Evolutionary conservation across 2,113 vertebrate species (phyloP), one percentile per base, ranked within the genome.

Genomic region (Peromyscus polionotus): DNA sequence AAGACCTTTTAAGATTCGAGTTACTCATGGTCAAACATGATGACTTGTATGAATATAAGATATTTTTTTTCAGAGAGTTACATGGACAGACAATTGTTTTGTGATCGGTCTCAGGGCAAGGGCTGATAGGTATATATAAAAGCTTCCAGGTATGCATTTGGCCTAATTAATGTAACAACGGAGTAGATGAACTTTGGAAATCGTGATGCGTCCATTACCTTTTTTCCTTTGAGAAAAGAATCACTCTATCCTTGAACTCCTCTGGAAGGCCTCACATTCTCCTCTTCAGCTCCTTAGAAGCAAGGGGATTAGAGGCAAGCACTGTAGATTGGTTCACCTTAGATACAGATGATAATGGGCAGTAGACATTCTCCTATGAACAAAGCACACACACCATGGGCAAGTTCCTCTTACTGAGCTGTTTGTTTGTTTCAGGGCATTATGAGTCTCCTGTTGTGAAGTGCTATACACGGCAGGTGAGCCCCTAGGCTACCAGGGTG

Each of bases 181-280:
- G 98, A 39, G 97, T 96, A 98, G 98, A 84, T 97, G 98, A 98
- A 98, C 97, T 99, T 98, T 97, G 96, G 97, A 98, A 98, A 98
- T 84, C 97, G 95, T 98, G 98, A 98, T 98, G 98, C 98, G 98
- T 97, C 98, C 77, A 0, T 97, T 97, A 96, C 97, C 93, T 96
- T 91, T 95, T 95, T 93, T 93, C 83, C 93, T 98, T 97, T 93
- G 96, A 95, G 57, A 98, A 98, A 98, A 98, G 99, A 98, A 99
- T 98, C 98, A 98, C 97, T 98, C 98, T 99, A 98, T 98, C 99
- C 98, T 99, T 99, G 98, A 99, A 98, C 98, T 98, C 97, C 96
- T 98, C 97, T 96, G 97, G 98, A 99, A 98, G 98, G 98, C 98
- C 98, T 98, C 98, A 97, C 98, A 98, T 98, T 99, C 98, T 98